These are phyloP conservation scores for Caenorhabditis becei DNA, from an alignment of 2,888 invertebrate species.

Conservation along the genomic window DNA sequence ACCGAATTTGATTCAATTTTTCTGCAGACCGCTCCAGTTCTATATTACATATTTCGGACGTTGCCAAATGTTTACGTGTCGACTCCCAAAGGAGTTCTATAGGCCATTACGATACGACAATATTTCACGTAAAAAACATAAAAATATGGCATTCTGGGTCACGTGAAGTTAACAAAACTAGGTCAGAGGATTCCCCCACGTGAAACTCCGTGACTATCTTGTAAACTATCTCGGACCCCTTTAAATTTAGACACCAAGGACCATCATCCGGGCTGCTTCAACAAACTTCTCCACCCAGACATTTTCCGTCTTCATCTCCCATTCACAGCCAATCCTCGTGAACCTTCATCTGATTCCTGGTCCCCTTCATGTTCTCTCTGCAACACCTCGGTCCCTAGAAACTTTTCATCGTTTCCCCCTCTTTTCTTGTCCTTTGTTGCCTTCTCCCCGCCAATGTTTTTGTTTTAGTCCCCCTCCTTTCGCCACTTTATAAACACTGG, in stretches of 20 bases:
- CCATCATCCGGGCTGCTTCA: background rate
- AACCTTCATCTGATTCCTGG: background rate
- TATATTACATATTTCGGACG: no score
- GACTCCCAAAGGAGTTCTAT: no score
- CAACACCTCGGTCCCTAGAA: slow-evolving; percentile 26
- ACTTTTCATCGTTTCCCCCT: background rate
- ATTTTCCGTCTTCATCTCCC: background rate
- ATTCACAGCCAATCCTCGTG: slow-evolving; percentile 13
- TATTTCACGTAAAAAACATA: no score
- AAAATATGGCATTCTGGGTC: no score
- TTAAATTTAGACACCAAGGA: background rate
- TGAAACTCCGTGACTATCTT: no score
- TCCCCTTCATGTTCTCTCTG: background rate
- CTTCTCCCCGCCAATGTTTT: slow-evolving; percentile 37
- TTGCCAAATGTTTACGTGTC: no score
- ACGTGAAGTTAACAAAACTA: no score
- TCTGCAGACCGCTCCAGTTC: no score
- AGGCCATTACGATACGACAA: no score
- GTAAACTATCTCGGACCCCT: background rate
- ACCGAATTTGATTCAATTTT: no score
- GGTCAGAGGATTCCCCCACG: no score
- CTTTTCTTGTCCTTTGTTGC: slow-evolving; percentile 36
- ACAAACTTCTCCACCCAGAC: background rate
- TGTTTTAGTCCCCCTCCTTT: slow-evolving; percentile 21
- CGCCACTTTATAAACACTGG: slow-evolving; percentile 43